Evolutionary conservation across 2,888 invertebrate genomes (phyloP), one percentile per base, ranked within the genome.

Genomic region (Drepana falcataria): DNA sequence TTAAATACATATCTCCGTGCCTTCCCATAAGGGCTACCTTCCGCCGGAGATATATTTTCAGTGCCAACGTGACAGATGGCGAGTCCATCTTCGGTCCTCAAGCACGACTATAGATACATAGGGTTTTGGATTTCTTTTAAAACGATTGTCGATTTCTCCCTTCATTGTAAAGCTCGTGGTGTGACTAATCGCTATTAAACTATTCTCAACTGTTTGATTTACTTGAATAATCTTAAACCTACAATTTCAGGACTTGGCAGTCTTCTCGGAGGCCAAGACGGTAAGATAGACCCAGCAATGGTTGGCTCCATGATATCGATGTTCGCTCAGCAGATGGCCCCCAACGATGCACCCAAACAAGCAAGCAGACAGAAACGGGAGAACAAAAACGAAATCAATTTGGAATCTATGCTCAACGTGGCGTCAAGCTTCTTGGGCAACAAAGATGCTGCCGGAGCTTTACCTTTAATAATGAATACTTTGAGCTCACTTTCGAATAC

Each of bases 391-490:
- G 91, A 91, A 21, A 67, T 93, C 37, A 92, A 93, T 51, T 62
- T 93, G 35, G 92, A 92, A 35, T 85, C 91, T 53, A 85, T 93
- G 44, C 65, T 93, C 34, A 90, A 79, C 56, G 69, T 93, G 34
- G 93, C 93, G 0, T 92, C 93, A 5, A 89, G 90, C 0, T 87
- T 93, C 41, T 75, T 93, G 63, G 87, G 87, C 0, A 91, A 85
- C 55, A 80, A 88, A 47, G 85, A 86, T 37, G 64, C 71, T 2
- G 85, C 75, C 56, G 83, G 92, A 52, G 77, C 94, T 1, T 72
- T 96, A 58, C 95, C 96, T 0, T 83, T 95, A 79, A 79, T 96
- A 0, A 85, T 96, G 87, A 94, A 94, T 59, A 93, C 93, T 0
- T 75, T 95, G 0, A 92, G 85, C 56, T 91, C 94, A 1, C 92